A percentile compares a stretch with the other conserved stretches of the same genome.
phyloP scores from a whole-genome alignment of 2,113 vertebrate species.

The Actenoides lindsayi region DNA sequence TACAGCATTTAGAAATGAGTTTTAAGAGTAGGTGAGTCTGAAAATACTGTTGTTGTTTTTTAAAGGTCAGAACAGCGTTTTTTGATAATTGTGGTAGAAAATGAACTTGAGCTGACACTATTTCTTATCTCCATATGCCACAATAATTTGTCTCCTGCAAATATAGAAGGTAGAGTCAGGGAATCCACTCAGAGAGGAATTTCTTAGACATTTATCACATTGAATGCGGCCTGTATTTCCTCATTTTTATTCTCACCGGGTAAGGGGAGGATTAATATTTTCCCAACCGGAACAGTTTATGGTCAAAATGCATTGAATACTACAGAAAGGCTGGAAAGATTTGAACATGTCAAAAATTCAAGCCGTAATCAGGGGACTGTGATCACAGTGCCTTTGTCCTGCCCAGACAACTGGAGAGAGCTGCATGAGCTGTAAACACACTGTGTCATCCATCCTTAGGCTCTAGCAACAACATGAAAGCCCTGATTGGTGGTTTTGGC shows the following conservation, averaged over 20 bases:
- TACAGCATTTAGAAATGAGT: neutral
- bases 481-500: neutral
- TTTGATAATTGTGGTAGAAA: neutral
- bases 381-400: neutral
- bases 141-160: neutral
- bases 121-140: neutral
- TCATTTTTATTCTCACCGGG: neutral
- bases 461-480: slow-evolving; percentile 44
- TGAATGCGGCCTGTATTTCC: neutral
- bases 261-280: neutral
- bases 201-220: neutral
- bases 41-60: neutral
- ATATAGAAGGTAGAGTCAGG: neutral
- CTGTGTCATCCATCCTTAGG: slow-evolving; percentile 55
- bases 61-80: neutral
- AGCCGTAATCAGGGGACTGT: neutral
- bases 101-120: neutral
- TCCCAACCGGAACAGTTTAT: neutral
- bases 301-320: neutral
- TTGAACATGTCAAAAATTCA: neutral
- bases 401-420: slow-evolving; percentile 1
- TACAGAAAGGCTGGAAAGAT: neutral
- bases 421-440: slow-evolving; percentile 9
- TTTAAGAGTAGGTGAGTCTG: neutral
- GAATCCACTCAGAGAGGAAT: neutral